These are phyloP conservation scores for Neosilurus mollespiculum DNA, from an alignment of 2,797 vertebrate species.

Conservation along the genomic window DNA sequence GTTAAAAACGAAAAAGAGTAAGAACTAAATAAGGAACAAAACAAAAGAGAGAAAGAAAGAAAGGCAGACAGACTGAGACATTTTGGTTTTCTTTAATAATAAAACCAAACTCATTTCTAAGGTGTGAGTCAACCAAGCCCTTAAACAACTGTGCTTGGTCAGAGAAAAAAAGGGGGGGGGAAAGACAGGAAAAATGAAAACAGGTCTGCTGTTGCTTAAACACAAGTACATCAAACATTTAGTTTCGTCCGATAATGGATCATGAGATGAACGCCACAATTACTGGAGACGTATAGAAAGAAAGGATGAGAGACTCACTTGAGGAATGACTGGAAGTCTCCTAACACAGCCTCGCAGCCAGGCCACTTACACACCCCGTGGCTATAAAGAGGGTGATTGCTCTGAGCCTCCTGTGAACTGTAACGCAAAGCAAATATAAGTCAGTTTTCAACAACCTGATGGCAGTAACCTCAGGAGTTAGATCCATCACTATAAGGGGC, in stretches of 20 bases:
- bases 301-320: conserved; percentile 80
- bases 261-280: not conserved
- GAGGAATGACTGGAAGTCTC: conserved; percentile 94
- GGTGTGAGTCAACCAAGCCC: not conserved
- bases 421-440: conserved; percentile 60
- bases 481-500: not conserved
- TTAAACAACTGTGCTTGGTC: not conserved
- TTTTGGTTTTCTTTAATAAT: not conserved
- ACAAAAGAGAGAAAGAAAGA: not conserved
- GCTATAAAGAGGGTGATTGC: conserved; percentile 89
- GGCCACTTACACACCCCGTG: conserved; percentile 99
- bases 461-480: not conserved
- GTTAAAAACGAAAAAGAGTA: not conserved
- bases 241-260: not conserved
- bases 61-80: too few relatives aligned
- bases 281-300: not conserved
- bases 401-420: conserved; percentile 83
- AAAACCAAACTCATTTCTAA: not conserved
- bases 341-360: conserved; percentile 93
- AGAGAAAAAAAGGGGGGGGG: not conserved
- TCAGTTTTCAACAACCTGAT: not conserved
- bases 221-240: not conserved
- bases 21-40: not conserved
- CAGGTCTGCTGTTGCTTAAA: not conserved
- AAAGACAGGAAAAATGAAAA: not conserved